A percentile compares a stretch with the other conserved stretches of the same genome.
phyloP scores from a whole-genome alignment of 1,140 invertebrate genomes.

The Penaeus chinensis region DNA sequence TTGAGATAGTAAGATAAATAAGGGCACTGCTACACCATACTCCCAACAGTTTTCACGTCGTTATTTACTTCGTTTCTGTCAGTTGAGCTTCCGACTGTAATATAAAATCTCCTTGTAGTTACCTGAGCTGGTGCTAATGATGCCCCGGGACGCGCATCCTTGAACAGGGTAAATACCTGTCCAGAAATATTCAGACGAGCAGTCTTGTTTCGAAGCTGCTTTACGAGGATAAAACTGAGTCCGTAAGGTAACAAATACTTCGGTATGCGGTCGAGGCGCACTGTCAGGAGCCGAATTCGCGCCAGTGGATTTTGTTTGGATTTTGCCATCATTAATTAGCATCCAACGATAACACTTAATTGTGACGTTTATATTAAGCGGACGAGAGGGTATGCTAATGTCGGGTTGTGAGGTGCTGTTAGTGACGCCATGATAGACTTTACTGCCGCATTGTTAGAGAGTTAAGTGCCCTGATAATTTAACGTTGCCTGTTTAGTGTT shows the following conservation, averaged over 20 bases:
- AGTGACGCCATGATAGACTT: slow-evolving; percentile 16
- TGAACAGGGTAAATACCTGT: too few relatives aligned
- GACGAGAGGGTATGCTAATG: not conserved
- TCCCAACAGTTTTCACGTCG: slow-evolving; percentile 40
- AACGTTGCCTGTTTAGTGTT: too few relatives aligned
- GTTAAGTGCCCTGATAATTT: too few relatives aligned
- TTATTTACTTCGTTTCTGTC: slow-evolving; percentile 28
- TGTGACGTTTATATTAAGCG: slow-evolving; percentile 50
- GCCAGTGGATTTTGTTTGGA: slow-evolving; percentile 27
- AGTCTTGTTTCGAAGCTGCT: too few relatives aligned
- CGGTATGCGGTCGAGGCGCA: not conserved
- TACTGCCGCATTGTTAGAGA: not conserved
- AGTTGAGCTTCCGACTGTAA: not conserved
- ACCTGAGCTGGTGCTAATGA: too few relatives aligned
- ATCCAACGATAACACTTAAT: slow-evolving; percentile 44
- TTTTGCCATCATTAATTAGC: slow-evolving; percentile 48
- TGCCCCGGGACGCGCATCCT: too few relatives aligned
- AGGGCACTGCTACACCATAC: slow-evolving; percentile 25
- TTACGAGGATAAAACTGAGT: too few relatives aligned
- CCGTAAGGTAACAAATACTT: not conserved
- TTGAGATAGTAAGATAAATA: slow-evolving; percentile 41
- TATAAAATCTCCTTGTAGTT: too few relatives aligned
- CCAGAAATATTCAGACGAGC: too few relatives aligned
- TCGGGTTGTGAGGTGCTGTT: slow-evolving; percentile 6
- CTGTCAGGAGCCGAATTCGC: slow-evolving; percentile 40